Base-by-base conservation (phyloP, 2,797 vertebrate species). In the Coilia nasus region DNA sequence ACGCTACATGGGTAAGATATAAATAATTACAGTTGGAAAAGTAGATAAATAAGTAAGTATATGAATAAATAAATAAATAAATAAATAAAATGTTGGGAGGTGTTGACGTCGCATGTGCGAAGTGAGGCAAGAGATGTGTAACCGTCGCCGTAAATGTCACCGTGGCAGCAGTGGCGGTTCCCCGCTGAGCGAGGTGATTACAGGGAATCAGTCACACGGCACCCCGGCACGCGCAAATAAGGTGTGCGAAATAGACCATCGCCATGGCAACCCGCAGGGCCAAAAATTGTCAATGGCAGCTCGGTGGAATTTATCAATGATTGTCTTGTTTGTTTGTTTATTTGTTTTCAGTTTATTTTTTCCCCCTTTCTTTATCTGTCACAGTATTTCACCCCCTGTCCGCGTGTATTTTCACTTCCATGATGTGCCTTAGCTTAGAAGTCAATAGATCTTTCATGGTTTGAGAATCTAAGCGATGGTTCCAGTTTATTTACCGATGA, bases 281-380 rank as follows among this genome's bases (percentile, higher is more conserved):
- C 47, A 64, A 86, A 83, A 85, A 83, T 87, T 82, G 82, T 89
- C 86, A 89, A 89, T 89, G 87, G 86, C 47, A 84, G 56, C 62
- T 84, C 78, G 67, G 56, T 84, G 83, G 83, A 62, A 89, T 89
- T 89, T 87, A 84, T 89, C 88, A 89, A 87, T 87, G 86, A 89
- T 67, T 85, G 44, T 85, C 31, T 75, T 35, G 28, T 41, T 75
- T 35, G 17, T 41, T 75, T 21, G 14, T 41, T 47, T 47, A 47
- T 47, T 47, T 47, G 46, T 47, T 47, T 31, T 35, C 23, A 71
- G 64, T 17, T 75, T 75, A 19, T 41, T 75, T 75, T 75, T 75
- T 6, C 31, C 31, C 10, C 10, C 2, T 75, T 35, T 75, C 31
- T 19, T 75, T 41, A 75, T 75, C 17, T 75, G 67, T 75, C 67